These are phyloP conservation scores for Lutraria rhynchaena DNA, from an alignment of 1,140 invertebrate species.

Conservation along the genomic window DNA sequence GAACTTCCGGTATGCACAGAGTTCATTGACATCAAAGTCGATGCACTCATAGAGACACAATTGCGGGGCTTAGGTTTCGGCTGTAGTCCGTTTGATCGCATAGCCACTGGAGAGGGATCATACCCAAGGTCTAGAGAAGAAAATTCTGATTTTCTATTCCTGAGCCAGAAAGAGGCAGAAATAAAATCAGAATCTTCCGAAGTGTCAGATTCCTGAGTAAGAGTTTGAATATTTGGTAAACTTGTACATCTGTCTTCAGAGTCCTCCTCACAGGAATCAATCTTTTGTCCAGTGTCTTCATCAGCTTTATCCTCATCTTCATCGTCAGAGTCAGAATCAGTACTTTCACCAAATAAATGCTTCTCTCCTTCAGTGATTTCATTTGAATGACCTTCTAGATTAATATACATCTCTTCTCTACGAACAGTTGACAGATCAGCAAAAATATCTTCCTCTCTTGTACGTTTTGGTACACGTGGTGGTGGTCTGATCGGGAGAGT, in stretches of 20 bases:
- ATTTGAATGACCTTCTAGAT: constrained; percentile 18
- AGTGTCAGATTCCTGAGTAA: constrained; percentile 16
- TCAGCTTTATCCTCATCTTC: constrained; percentile 1
- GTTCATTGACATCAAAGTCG: too few relatives aligned
- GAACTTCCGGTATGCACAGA: too few relatives aligned
- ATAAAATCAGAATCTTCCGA: constrained; percentile 54
- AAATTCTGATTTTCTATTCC: constrained; percentile 19
- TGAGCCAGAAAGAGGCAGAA: constrained; percentile 47
- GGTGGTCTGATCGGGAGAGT: constrained; percentile 24
- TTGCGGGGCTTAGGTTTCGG: background rate
- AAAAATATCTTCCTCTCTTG: constrained; percentile 14
- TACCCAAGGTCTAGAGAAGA: background rate
- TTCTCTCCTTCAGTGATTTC: background rate
- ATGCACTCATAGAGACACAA: background rate
- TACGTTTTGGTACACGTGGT: background rate
- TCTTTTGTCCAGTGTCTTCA: background rate
- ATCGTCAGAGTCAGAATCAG: constrained; percentile 1
- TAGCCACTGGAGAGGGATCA: background rate
- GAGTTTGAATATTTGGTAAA: constrained; percentile 4
- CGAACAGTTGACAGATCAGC: constrained; percentile 26
- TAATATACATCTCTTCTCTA: constrained; percentile 25
- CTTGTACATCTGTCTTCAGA: constrained; percentile 35
- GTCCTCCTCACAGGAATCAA: background rate
- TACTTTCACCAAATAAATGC: constrained; percentile 7
- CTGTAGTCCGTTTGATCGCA: background rate